Evolutionary conservation across 2,888 invertebrate genomes (phyloP).

Genomic region (Bhutanitis thaidina): DNA sequence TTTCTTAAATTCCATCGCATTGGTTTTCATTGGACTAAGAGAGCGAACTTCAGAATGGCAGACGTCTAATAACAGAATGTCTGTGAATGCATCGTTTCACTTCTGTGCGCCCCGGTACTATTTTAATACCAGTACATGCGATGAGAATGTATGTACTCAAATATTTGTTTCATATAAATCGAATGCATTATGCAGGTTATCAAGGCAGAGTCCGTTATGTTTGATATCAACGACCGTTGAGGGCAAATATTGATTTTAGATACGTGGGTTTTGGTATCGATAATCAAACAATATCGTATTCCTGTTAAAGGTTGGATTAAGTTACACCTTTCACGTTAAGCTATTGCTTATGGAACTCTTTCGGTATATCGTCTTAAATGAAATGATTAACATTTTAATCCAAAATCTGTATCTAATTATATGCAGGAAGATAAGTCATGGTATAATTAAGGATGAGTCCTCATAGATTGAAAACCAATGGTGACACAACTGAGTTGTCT

Average conservation of each 20-base stretch:
- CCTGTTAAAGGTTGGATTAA: constrained; percentile 8
- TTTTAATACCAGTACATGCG: not conserved
- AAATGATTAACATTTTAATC: no score
- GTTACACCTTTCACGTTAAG: constrained; percentile 2
- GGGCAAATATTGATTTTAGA: constrained; percentile 14
- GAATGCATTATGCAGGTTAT: constrained; percentile 17
- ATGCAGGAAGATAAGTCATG: no score
- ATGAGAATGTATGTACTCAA: constrained; percentile 1
- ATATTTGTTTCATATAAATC: constrained; percentile 16
- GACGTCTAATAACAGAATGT: constrained; percentile 7
- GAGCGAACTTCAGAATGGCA: constrained; percentile 1
- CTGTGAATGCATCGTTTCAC: not conserved
- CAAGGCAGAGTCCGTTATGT: constrained; percentile 18
- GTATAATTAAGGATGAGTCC: no score
- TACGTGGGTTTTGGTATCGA: constrained; percentile 14
- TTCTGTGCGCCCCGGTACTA: not conserved
- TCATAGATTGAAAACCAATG: no score
- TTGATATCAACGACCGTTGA: constrained; percentile 16
- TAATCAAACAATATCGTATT: constrained; percentile 15
- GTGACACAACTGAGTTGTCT: no score
- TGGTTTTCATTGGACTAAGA: not conserved
- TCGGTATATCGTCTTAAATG: no score
- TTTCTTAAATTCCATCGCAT: constrained; percentile 3
- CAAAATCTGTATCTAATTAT: no score
- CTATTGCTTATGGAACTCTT: not conserved